Evolutionary conservation across 2,113 vertebrate species (phyloP), one percentile per base, ranked within the genome.

Genomic region (Sander vitreus): DNA sequence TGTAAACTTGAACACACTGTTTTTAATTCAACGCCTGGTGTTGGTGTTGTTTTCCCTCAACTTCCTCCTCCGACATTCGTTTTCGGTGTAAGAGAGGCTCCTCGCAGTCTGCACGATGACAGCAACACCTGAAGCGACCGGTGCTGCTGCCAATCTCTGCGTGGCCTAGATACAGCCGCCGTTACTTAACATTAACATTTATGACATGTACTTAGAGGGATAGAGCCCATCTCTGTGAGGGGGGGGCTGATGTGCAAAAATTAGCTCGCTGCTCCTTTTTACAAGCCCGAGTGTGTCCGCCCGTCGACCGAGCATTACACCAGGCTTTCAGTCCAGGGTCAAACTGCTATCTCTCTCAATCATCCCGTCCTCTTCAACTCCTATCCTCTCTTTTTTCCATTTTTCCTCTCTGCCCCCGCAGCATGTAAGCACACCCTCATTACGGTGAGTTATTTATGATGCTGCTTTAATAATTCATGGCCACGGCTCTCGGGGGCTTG

Each of bases 381-480:
- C 13, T 1, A 47, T 51, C 39, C 73, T 45, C 76, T 59, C 78
- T 51, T 21, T n/a, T 1, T 59, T 15, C 21, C 19, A 15, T 11
- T 13, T 33, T 63, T 27, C 8, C 33, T n/a, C 51, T 27, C 21
- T 18, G 43, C 48, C 30, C 75, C 78, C 47, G 69, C 85, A 79
- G 81, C 68, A 4, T 54, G 80, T 83, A 79, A 77, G 87, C 82
- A 71, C 75, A 45, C 75, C 62, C 85, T 93, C 85, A 87, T 91
- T 89, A 91, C 68, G 54, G 53, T 78, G 87, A 87, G 74, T 92
- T 91, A 91, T 93, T 93, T 87, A 93, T 90, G 87, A 90, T 5
- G 81, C 11, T 0, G 76, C 68, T 86, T 92, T 84, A 91, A 91
- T 93, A 91, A 93, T 93, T 92, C 87, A 93, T 85, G 73, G 76